Evolutionary conservation across 2,888 invertebrate species (phyloP), one percentile per base, ranked within the genome.

Genomic region (Pheosia tremula): DNA sequence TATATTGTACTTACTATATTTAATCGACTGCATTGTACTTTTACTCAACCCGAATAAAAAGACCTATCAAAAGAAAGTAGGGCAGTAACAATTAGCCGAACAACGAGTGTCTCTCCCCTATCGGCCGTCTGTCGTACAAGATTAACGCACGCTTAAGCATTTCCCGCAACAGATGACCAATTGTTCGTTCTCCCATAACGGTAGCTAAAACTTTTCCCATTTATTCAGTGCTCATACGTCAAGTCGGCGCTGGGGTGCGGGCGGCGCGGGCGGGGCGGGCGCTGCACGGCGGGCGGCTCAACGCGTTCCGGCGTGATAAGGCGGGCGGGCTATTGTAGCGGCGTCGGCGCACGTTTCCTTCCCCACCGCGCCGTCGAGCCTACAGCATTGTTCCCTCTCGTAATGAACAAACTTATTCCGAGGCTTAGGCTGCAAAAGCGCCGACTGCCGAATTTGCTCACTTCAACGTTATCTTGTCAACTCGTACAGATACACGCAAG

Each of bases 301-400:
- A 81, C 89, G 87, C 92, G 90, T 93, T 93, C 93, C 93, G 93
- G 92, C 89, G 86, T 78, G 93, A 93, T 93, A 93, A 93, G 91
- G 90, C 91, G 85, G 79, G 84, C 84, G 86, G 81, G 81, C 89
- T 78, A 90, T 93, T 93, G 93, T 93, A 79, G 83, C 88, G 86
- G 91, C 93, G 91, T 92, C 90, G 90, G 91, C 93, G 91, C 93
- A 93, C 91, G 92, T 93, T 93, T 93, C 93, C 93, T 92, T 87
- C 84, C 81, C 86, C 85, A 87, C 88, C 89, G 91, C 85, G 88
- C 88, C 89, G 91, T 81, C 90, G 90, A 88, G 93, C 91, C 93
- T 88, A 87, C 88, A 62, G 87, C 84, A 83, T 93, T 92, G 93
- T 92, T 93, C 88, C 77, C 86, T 75, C 75, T 77, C 81, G 89